Conservation (phyloP, 2,888 invertebrate genomes). For the Tupiocoris notatus region DNA sequence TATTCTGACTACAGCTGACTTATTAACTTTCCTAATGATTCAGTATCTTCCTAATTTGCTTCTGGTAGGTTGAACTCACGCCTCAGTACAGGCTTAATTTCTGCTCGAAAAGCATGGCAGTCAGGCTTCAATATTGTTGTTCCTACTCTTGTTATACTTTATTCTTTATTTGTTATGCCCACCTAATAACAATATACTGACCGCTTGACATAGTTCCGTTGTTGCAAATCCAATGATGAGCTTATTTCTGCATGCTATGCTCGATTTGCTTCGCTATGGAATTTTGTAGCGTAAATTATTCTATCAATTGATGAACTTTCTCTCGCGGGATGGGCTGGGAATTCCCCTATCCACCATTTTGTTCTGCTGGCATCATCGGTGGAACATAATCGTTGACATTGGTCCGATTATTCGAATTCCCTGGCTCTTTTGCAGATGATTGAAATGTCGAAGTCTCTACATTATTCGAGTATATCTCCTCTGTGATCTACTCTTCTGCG, state of each 20-base stretch:
- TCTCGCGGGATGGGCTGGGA: slow-evolving; percentile 9
- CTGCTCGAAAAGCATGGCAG: neutral
- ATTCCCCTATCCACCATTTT: too few relatives aligned
- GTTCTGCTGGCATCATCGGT: too few relatives aligned
- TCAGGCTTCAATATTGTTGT: neutral
- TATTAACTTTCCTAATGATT: too few relatives aligned
- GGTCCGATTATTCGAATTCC: too few relatives aligned
- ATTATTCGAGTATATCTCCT: too few relatives aligned
- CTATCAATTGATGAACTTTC: neutral
- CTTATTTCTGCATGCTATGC: slow-evolving; percentile 10
- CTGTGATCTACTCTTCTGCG: too few relatives aligned
- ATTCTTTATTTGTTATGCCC: neutral
- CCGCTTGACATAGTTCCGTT: neutral
- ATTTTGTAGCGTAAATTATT: neutral
- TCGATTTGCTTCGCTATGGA: slow-evolving; percentile 9
- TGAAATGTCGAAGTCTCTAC: too few relatives aligned
- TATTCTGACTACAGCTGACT: too few relatives aligned
- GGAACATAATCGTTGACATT: too few relatives aligned
- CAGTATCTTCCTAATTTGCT: too few relatives aligned
- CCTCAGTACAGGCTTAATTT: neutral
- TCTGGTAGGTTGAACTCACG: neutral
- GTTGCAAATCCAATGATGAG: slow-evolving; percentile 1
- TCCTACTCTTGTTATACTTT: neutral
- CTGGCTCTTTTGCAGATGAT: too few relatives aligned
- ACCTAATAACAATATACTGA: neutral